A percentile compares a stretch with the other conserved stretches of the same genome.
Evolutionary conservation across 2,113 vertebrate genomes (phyloP).

Genomic region (Chionodraco myersi): DNA sequence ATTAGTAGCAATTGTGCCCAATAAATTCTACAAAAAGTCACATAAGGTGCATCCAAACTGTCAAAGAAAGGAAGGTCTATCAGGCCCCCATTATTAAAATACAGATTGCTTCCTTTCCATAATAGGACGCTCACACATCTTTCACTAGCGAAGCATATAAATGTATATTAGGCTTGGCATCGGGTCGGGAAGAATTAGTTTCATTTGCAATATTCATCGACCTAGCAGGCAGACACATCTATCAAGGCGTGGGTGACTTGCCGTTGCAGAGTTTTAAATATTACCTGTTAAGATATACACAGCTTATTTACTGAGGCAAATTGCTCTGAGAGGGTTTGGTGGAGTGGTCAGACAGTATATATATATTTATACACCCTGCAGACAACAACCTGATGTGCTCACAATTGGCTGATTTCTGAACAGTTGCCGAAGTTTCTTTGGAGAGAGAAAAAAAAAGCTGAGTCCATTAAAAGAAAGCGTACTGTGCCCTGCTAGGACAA

Average conservation of each 20-base stretch:
- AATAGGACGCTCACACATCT: constrained; percentile 67
- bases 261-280: constrained; percentile 69
- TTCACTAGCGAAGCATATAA: constrained; percentile 64
- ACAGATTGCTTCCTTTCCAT: constrained; percentile 64
- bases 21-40: constrained; percentile 38
- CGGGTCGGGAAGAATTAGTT: constrained; percentile 73
- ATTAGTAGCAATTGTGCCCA: constrained; percentile 1
- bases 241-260: constrained; percentile 66
- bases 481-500: constrained; percentile 33
- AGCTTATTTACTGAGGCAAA: constrained; percentile 71
- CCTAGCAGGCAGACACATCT: constrained; percentile 67
- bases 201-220: constrained; percentile 78
- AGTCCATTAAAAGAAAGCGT: constrained; percentile 51
- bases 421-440: constrained; percentile 41
- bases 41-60: constrained; percentile 35
- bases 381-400: constrained; percentile 56
- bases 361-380: constrained; percentile 33
- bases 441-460: constrained; percentile 19
- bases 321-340: constrained; percentile 51
- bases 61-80: constrained; percentile 36
- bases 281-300: constrained; percentile 67
- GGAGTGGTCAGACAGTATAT: constrained; percentile 45
- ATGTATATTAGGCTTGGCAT: constrained; percentile 68
- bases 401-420: constrained; percentile 70
- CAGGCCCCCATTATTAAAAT: constrained; percentile 64